phyloP scores from a whole-genome alignment of 1,140 invertebrate species.

The Periplaneta americana region DNA sequence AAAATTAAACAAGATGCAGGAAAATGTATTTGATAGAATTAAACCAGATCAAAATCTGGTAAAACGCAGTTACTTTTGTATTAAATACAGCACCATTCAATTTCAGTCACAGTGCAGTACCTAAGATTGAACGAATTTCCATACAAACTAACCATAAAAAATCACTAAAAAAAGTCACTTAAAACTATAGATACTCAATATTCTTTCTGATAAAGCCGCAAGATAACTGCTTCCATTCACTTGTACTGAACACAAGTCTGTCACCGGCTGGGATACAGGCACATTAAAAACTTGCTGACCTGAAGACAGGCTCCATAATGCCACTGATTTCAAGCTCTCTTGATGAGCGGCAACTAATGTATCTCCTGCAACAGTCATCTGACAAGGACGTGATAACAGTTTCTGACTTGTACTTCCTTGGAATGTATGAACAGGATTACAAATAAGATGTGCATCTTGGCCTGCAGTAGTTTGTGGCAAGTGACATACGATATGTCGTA shows the following conservation, averaged over 20 bases:
- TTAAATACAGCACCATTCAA: too few species aligned
- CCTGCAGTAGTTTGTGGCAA: constrained; percentile 40
- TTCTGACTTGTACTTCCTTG: constrained; percentile 55
- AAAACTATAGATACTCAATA: constrained; percentile 52
- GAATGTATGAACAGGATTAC: constrained; percentile 53
- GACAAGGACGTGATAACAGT: constrained; percentile 52
- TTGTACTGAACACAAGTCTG: constrained; percentile 56
- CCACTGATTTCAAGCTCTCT: constrained; percentile 52
- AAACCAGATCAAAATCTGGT: too few species aligned
- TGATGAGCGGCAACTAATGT: constrained; percentile 59
- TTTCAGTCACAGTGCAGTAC: too few species aligned
- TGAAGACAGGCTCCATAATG: constrained; percentile 60
- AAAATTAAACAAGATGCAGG: too few species aligned
- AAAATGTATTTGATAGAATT: too few species aligned
- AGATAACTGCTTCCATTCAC: constrained; percentile 46
- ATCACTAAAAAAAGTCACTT: constrained; percentile 69
- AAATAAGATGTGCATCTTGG: constrained; percentile 30
- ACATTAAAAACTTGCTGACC: constrained; percentile 49
- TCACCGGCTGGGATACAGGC: constrained; percentile 50
- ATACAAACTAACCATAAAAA: too few species aligned
- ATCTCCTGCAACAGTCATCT: constrained; percentile 43
- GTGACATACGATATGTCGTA: constrained; percentile 54
- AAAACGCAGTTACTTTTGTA: too few species aligned
- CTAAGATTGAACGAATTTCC: too few species aligned
- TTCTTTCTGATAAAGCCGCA: constrained; percentile 57